These are phyloP conservation scores for Oreotrochilus melanogaster DNA, from an alignment of 2,113 vertebrate genomes.

Conservation along the genomic window DNA sequence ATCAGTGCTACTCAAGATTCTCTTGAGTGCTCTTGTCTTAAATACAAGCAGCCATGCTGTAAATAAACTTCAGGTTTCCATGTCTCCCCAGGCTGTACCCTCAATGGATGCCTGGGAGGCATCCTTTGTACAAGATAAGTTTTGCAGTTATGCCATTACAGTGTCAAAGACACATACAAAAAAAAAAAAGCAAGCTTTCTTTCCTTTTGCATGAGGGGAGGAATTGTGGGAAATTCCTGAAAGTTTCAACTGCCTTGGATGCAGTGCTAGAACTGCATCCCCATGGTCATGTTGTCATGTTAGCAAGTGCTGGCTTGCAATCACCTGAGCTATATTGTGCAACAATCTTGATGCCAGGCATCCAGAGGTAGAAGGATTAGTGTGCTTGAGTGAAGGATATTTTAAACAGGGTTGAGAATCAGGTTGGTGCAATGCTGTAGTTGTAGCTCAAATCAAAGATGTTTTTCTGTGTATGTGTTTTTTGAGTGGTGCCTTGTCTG, in stretches of 20 bases:
- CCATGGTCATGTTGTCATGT: accelerated
- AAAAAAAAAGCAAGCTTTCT: neutral
- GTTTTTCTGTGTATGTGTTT: neutral
- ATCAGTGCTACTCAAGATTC: neutral
- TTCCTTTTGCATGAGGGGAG: neutral
- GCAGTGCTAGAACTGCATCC: neutral
- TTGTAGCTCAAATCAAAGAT: neutral
- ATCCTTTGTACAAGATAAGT: neutral
- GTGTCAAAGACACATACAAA: neutral
- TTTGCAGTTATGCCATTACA: neutral
- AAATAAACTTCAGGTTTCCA: neutral
- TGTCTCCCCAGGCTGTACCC: neutral
- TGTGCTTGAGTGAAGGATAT: neutral
- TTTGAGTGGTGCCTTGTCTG: neutral
- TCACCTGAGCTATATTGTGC: neutral
- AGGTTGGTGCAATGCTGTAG: neutral
- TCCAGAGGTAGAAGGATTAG: neutral
- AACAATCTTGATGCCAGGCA: neutral
- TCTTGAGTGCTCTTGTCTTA: neutral
- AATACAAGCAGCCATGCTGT: neutral
- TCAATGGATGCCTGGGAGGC: neutral
- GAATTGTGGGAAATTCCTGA: conserved; percentile 15
- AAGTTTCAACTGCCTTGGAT: neutral
- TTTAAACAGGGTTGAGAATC: neutral
- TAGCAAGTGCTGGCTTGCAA: neutral